These are phyloP conservation scores for Pachypeltis micranthus DNA, from an alignment of 1,140 invertebrate genomes.

Conservation along the genomic window DNA sequence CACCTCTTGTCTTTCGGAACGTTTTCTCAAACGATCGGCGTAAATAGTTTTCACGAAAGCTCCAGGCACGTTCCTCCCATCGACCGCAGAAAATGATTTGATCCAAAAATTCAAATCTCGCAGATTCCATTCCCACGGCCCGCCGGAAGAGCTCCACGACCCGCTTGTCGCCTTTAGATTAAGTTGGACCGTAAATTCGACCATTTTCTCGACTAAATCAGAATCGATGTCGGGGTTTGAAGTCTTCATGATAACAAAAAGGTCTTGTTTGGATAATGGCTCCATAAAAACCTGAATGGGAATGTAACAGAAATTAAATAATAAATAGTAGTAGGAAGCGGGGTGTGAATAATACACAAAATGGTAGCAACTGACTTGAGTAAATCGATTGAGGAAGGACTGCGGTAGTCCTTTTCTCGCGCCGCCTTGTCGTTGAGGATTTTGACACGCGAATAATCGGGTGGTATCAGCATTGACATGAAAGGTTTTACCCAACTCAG, in stretches of 20 bases:
- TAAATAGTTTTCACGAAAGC: constrained; percentile 66
- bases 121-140: constrained; percentile 95
- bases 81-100: constrained; percentile 38
- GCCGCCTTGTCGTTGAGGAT: constrained; percentile 92
- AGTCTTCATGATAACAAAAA: constrained; percentile 44
- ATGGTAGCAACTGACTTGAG: constrained; percentile 49
- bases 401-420: constrained; percentile 87
- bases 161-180: constrained; percentile 42
- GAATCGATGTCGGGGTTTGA: constrained; percentile 37
- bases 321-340: too few species aligned
- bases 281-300: constrained; percentile 64
- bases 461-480: constrained; percentile 53
- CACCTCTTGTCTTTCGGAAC: constrained; percentile 53
- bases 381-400: constrained; percentile 97
- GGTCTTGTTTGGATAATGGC: constrained; percentile 61
- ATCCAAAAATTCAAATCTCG: constrained; percentile 91
- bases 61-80: constrained; percentile 41
- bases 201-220: constrained; percentile 55
- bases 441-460: constrained; percentile 94
- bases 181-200: constrained; percentile 55
- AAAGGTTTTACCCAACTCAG: constrained; percentile 85
- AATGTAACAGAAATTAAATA: neutral
- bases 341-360: too few species aligned
- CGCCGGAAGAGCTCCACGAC: constrained; percentile 60
- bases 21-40: constrained; percentile 63